Percentiles rank a stretch among this genome's conserved stretches.
These are phyloP conservation scores for Sinella curviseta DNA, from an alignment of 1,140 invertebrate species.

Conservation along the genomic window DNA sequence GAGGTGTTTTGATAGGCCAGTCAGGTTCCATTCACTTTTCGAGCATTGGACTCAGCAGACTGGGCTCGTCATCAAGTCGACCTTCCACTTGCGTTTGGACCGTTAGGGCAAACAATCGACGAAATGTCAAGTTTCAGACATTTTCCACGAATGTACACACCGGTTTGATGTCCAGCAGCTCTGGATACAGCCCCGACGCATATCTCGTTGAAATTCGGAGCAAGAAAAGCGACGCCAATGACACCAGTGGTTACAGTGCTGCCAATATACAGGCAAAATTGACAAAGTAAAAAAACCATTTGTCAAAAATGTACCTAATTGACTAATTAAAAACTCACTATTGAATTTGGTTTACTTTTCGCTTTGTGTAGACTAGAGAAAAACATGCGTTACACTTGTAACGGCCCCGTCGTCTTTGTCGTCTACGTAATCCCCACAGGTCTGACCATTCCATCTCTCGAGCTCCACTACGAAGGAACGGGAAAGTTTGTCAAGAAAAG, in stretches of 20 bases:
- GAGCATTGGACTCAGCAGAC: not conserved
- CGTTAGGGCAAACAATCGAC: not conserved
- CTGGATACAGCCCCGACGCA: not conserved
- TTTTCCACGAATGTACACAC: too few relatives aligned
- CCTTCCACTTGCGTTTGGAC: slow-evolving; percentile 13
- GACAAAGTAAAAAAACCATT: too few relatives aligned
- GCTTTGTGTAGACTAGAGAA: not conserved
- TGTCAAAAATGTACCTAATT: too few relatives aligned
- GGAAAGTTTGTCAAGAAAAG: not conserved
- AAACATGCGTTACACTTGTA: not conserved
- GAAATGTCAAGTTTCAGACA: not conserved
- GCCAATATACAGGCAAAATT: not conserved
- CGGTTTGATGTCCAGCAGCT: too few relatives aligned
- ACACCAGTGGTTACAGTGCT: not conserved
- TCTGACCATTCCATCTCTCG: not conserved
- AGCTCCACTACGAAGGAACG: not conserved
- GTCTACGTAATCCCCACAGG: not conserved
- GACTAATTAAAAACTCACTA: not conserved
- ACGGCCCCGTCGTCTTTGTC: not conserved
- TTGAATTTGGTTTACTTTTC: too few relatives aligned
- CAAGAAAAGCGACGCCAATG: too few relatives aligned
- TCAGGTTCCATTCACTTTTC: not conserved
- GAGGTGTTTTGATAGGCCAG: not conserved
- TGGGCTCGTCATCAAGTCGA: not conserved
- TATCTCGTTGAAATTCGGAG: not conserved